Conservation (phyloP, 2,113 vertebrate species). For the Montifringilla adamsi region DNA sequence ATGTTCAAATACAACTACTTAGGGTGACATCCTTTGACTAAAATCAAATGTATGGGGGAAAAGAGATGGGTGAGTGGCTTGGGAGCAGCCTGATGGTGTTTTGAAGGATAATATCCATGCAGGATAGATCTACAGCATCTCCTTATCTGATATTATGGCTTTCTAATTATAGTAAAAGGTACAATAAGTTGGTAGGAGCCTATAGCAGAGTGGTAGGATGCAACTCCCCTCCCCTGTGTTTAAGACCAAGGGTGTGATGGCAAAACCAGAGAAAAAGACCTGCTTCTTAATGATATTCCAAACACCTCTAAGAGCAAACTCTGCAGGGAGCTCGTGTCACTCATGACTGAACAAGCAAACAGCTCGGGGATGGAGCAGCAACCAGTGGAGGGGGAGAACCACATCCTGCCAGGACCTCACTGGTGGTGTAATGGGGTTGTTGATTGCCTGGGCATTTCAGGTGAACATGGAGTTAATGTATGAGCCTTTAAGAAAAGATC, state of each 20-base stretch:
- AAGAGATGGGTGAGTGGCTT: not conserved
- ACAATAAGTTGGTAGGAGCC: not conserved
- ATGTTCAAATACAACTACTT: not conserved
- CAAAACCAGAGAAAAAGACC: not conserved
- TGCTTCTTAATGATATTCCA: not conserved
- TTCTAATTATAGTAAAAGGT: not conserved
- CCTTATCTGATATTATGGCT: not conserved
- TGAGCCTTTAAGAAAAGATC: not conserved
- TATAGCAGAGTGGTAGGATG: not conserved
- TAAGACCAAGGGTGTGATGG: not conserved
- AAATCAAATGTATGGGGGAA: not conserved
- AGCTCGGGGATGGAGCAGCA: not conserved
- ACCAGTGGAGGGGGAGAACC: not conserved
- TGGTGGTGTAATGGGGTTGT: accelerated
- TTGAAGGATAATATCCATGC: not conserved
- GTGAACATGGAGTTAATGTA: not conserved
- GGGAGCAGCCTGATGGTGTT: not conserved
- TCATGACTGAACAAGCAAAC: not conserved
- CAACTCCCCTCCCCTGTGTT: not conserved
- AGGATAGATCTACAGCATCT: not conserved
- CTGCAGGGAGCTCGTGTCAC: not conserved
- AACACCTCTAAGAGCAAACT: not conserved
- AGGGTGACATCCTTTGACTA: not conserved
- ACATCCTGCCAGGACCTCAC: not conserved
- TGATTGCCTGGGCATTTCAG: not conserved